Percentiles rank a stretch among this genome's conserved stretches.
phyloP scores from a whole-genome alignment of 2,113 vertebrate genomes.

The Nesogale talazaci region DNA sequence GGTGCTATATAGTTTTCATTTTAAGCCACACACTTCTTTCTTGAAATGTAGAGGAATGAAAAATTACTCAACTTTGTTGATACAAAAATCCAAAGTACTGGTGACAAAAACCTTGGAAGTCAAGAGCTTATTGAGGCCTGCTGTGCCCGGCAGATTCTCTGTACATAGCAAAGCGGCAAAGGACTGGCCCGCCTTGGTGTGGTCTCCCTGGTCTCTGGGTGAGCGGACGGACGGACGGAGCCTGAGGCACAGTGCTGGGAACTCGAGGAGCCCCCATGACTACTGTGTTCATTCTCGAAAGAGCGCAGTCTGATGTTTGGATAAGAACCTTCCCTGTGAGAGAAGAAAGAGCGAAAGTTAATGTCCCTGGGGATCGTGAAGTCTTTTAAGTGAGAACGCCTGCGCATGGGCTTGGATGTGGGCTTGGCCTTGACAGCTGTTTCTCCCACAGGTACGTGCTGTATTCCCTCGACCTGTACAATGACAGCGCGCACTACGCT shows the following conservation, averaged over 20 bases:
- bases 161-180: not conserved
- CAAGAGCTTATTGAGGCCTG: not conserved
- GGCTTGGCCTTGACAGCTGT: fast-evolving
- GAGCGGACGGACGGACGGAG: not conserved
- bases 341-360: not conserved
- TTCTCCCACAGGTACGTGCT: constrained; percentile 89
- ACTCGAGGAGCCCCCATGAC: not conserved
- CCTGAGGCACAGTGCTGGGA: not conserved
- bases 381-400: not conserved
- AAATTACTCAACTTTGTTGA: not conserved
- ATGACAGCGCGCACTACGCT: constrained; percentile 94
- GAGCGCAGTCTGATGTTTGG: not conserved
- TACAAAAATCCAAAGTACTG: not conserved
- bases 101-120: not conserved
- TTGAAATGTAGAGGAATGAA: not conserved
- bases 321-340: not conserved
- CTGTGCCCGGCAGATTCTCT: not conserved
- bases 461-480: constrained; percentile 94
- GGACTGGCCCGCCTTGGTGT: not conserved
- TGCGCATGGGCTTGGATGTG: too few relatives aligned
- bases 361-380: fast-evolving
- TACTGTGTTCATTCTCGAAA: not conserved
- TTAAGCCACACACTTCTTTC: not conserved
- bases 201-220: not conserved
- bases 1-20: not conserved